Base-by-base conservation (phyloP, 2,888 invertebrate species). In the Laspeyria flexula region DNA sequence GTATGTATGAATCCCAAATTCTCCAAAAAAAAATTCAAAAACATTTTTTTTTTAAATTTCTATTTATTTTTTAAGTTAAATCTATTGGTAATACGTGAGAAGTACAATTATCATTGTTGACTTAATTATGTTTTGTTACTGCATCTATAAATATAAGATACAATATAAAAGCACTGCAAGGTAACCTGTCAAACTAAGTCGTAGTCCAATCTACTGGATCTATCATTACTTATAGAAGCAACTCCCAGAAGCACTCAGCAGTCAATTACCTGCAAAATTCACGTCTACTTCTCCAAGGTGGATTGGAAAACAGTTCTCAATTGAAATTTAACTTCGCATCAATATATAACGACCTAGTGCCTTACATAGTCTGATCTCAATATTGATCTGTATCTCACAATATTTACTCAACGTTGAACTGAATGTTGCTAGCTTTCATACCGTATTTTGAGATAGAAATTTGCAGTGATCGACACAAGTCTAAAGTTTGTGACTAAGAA, bases 181-280 rank as follows among this genome's bases (percentile, higher is more conserved):
- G 5, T 18, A 3, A 18, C 5, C 30, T 30, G 6, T 30, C 11
- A 11, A 30, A 30, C 11, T 11, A 5, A 5, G 11, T 30, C 12
- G 30, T 11, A 18, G 18, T 18, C 18, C 2, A 5, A 18, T 3
- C 3, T 18, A 3, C 9, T 35, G n/a, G 29, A 29, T 10, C 15
- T 21, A 35, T 43, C 29, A 43, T 35, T 34, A 33, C 37, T 35
- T 43, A 35, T 34, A 27, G 25, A 27, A 43, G 27, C 27, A 38
- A 13, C 31, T 44, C 27, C 13, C 38, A 3, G 10, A 6, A n/a
- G 30, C 43, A n/a, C 21, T 9, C 37, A 11, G 21, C 44, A 21
- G 30, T 45, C 38, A 45, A 45, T 38, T 38, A 38, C 15, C 9
- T 6, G 1, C 9, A 31, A 38, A 38, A 38, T 38, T 23, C 21